Evolutionary conservation across 2,797 vertebrate species (phyloP).

Genomic region (Pseudomugil gertrudae): DNA sequence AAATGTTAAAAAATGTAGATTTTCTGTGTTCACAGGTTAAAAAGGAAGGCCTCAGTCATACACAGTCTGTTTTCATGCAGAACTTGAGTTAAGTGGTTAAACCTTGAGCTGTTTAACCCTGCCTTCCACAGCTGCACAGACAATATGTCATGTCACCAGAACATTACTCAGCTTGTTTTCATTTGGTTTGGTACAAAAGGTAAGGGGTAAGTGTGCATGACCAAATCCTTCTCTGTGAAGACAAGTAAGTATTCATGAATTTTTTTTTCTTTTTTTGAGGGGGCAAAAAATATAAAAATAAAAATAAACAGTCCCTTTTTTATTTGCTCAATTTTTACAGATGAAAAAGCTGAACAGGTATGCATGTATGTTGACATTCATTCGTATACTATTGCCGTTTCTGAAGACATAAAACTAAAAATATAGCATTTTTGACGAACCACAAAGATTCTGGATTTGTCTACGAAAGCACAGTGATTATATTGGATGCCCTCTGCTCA

Average conservation of each 20-base stretch:
- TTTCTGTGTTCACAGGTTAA: conserved; percentile 18
- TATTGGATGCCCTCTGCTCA: conserved; percentile 45
- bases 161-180: conserved; percentile 34
- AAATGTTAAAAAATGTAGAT: not conserved
- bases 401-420: conserved; percentile 44
- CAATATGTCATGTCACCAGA: conserved; percentile 39
- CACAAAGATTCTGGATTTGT: conserved; percentile 40
- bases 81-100: conserved; percentile 23
- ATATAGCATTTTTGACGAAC: conserved; percentile 40
- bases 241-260: conserved; percentile 9
- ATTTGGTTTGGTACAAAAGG: conserved; percentile 54
- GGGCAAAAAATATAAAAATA: not conserved
- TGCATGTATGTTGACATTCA: conserved; percentile 54
- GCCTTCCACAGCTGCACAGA: conserved; percentile 30
- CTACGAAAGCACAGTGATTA: conserved; percentile 75
- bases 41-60: conserved; percentile 22
- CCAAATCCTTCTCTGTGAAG: conserved; percentile 21
- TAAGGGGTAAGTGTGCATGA: conserved; percentile 15
- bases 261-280: no score
- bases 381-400: conserved; percentile 58
- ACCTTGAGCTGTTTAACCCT: conserved; percentile 26
- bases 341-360: conserved; percentile 23
- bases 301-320: not conserved
- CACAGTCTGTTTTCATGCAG: conserved; percentile 40
- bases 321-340: conserved; percentile 16